Conservation (phyloP, 2,797 vertebrate species). For the Cryptoprocta ferox region DNA sequence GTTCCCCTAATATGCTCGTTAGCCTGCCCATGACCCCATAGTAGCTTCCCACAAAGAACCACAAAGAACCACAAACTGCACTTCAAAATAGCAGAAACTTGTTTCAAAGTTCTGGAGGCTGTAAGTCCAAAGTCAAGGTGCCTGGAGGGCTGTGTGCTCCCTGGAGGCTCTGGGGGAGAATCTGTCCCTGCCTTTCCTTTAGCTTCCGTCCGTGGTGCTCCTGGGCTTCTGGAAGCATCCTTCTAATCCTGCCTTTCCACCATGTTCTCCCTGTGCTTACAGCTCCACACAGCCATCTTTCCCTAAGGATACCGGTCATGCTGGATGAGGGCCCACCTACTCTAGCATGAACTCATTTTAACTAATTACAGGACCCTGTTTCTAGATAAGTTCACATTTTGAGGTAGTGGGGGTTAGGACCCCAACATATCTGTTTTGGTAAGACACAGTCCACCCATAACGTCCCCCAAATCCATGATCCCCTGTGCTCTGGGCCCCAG, state of each 20-base stretch:
- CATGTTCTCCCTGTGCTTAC: not conserved
- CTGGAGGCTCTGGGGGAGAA: not conserved
- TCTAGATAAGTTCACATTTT: not conserved
- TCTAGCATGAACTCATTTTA: not conserved
- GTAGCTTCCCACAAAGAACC: not conserved
- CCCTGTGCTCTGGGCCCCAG: not conserved
- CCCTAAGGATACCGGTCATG: no score
- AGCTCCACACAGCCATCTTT: not conserved
- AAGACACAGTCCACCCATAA: no score
- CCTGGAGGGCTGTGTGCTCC: not conserved
- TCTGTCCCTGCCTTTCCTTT: not conserved
- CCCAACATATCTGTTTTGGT: not conserved
- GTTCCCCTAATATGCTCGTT: not conserved
- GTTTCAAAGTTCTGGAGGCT: not conserved
- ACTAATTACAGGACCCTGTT: not conserved
- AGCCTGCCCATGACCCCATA: not conserved
- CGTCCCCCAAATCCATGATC: accelerated
- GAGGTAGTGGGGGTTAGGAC: not conserved
- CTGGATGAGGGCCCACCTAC: not conserved
- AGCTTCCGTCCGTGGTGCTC: accelerated
- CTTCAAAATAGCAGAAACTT: not conserved
- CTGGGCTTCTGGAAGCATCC: not conserved
- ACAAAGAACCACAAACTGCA: not conserved
- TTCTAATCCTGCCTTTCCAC: not conserved
- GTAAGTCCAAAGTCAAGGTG: not conserved